These are phyloP conservation scores for Acestrorhynchus altus DNA, from an alignment of 2,797 vertebrate genomes.

Conservation along the genomic window DNA sequence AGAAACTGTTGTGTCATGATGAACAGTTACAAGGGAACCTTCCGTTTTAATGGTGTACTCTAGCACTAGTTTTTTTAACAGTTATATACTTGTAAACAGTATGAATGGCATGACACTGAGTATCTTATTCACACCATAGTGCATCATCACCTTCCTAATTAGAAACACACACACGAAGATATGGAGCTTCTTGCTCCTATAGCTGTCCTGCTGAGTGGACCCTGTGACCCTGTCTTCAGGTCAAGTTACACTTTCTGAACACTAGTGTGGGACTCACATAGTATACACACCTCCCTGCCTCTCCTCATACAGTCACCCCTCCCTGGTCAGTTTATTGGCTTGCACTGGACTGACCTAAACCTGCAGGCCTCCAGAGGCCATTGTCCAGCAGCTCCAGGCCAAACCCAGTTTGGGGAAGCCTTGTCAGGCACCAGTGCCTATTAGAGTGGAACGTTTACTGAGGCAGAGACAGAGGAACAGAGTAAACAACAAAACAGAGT, in stretches of 20 bases:
- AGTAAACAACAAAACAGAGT: conserved; percentile 49
- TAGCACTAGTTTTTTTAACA: no score
- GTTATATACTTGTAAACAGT: background rate
- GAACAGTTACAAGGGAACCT: no score
- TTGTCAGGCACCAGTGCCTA: conserved; percentile 5
- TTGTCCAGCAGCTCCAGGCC: background rate
- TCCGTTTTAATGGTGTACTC: no score
- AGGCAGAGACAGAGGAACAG: conserved; percentile 18
- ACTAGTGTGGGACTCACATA: background rate
- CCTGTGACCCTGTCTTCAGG: conserved; percentile 21
- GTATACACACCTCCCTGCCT: background rate
- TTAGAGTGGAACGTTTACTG: conserved; percentile 23
- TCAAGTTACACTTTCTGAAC: conserved; percentile 23
- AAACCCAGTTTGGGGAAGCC: background rate
- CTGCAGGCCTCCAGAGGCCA: background rate
- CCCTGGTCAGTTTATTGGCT: background rate
- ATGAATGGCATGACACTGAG: background rate
- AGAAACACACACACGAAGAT: background rate
- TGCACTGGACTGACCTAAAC: background rate
- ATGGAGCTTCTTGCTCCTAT: background rate
- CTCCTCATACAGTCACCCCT: background rate
- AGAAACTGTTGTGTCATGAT: no score
- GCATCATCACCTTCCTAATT: background rate
- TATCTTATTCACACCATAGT: background rate
- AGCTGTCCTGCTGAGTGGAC: background rate